A percentile compares a stretch with the other conserved stretches of the same genome.
phyloP scores from a whole-genome alignment of 1,140 invertebrate species.

The Eubasilissa regina region DNA sequence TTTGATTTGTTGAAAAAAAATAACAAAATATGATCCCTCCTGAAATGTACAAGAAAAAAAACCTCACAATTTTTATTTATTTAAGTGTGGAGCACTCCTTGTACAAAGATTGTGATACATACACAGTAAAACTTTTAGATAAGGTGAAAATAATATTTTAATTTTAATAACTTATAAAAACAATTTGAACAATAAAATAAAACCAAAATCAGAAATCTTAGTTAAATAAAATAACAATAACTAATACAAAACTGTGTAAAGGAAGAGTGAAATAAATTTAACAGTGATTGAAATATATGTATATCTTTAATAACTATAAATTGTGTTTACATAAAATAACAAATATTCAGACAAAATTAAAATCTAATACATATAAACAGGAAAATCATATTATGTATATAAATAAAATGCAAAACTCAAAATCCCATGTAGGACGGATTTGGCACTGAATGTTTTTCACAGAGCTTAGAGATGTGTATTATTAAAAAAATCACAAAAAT shows the following conservation, averaged over 20 bases:
- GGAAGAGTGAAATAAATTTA: neutral
- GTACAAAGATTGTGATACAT: too few relatives aligned
- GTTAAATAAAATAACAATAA: too few relatives aligned
- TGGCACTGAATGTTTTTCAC: slow-evolving; percentile 41
- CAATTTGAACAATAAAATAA: too few relatives aligned
- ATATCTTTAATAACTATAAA: neutral
- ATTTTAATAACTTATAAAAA: too few relatives aligned
- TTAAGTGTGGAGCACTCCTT: too few relatives aligned
- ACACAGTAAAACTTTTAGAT: too few relatives aligned
- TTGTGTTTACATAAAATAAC: slow-evolving; percentile 7
- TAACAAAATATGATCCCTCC: too few relatives aligned
- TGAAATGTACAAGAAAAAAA: too few relatives aligned
- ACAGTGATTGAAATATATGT: neutral
- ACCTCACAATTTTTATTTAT: too few relatives aligned
- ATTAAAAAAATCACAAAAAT: neutral
- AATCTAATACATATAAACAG: slow-evolving; percentile 24
- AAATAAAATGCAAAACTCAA: slow-evolving; percentile 22
- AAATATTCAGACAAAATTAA: slow-evolving; percentile 35
- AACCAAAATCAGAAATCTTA: neutral
- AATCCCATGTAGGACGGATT: slow-evolving; percentile 45
- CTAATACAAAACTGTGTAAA: neutral
- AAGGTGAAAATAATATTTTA: too few relatives aligned
- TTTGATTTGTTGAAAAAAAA: too few relatives aligned
- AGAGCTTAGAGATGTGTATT: neutral
- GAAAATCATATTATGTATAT: slow-evolving; percentile 5